Conservation (phyloP, 64 coral and sea anemone species). For the Montipora efflorescens region DNA sequence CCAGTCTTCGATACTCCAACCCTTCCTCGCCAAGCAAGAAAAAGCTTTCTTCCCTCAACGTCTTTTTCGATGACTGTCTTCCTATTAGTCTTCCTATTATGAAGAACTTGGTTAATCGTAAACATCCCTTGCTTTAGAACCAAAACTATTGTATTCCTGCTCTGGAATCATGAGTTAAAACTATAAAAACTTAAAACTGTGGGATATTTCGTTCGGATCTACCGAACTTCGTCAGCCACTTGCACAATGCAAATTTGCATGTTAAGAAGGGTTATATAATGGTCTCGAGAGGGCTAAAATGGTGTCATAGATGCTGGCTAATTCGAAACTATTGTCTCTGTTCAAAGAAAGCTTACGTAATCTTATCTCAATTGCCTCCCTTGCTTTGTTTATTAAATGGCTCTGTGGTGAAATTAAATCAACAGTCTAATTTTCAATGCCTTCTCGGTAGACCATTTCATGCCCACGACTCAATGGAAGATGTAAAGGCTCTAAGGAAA, state of each 20-base stretch:
- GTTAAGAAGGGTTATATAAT: too few species aligned
- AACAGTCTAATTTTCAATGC: background rate
- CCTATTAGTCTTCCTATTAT: conserved; percentile 36
- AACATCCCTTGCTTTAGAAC: background rate
- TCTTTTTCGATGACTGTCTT: conserved; percentile 12
- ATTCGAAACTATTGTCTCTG: too few species aligned
- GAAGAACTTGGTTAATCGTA: conserved; percentile 12
- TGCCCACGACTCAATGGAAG: background rate
- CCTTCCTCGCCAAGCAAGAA: conserved; percentile 11
- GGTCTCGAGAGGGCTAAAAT: too few species aligned
- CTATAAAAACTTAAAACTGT: too few species aligned
- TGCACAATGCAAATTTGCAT: too few species aligned
- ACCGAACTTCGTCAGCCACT: too few species aligned
- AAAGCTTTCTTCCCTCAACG: conserved; percentile 4
- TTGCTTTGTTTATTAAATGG: background rate
- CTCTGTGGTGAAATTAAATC: background rate
- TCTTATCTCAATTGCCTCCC: too few species aligned
- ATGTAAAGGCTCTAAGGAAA: background rate
- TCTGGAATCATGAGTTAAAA: too few species aligned
- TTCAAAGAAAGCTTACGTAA: too few species aligned
- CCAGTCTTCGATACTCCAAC: conserved; percentile 32
- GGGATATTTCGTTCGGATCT: too few species aligned
- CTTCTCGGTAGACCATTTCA: background rate
- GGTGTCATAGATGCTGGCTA: too few species aligned
- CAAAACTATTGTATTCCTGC: too few species aligned